A percentile compares a stretch with the other conserved stretches of the same genome.
Conservation (phyloP, 2,113 vertebrate genomes). For the Alexandromys fortis region DNA sequence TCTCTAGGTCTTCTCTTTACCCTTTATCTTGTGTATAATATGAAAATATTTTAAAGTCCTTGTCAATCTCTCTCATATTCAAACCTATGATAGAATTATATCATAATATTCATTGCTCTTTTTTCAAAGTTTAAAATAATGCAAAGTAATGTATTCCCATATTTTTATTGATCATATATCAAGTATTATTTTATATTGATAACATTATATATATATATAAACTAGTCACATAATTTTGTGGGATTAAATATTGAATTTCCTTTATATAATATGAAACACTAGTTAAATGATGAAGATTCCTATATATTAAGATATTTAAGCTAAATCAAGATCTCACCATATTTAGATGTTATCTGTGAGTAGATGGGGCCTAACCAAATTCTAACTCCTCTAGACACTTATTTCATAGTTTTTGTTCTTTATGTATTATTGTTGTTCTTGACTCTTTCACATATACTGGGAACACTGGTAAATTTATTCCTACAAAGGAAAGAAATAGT, state of each 20-base stretch:
- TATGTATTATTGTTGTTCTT: neutral
- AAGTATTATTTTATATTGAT: neutral
- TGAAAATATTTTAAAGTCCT: neutral
- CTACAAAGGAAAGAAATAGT: neutral
- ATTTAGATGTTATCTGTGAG: neutral
- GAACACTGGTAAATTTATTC: neutral
- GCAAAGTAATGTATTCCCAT: neutral
- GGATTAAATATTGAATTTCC: neutral
- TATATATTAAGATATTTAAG: neutral
- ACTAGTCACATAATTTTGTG: neutral
- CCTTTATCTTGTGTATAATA: neutral
- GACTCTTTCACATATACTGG: neutral
- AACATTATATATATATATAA: neutral
- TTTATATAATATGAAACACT: neutral
- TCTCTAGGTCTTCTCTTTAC: neutral
- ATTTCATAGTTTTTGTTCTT: neutral
- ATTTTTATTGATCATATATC: neutral
- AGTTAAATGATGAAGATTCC: neutral
- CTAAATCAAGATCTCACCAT: neutral
- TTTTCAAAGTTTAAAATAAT: constrained; percentile 11
- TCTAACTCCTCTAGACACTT: neutral
- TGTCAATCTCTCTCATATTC: neutral
- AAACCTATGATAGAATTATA: neutral
- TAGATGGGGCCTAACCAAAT: neutral
- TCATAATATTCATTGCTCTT: neutral